Conservation (phyloP, 1,140 invertebrate species). For the Bicyclus anynana region DNA sequence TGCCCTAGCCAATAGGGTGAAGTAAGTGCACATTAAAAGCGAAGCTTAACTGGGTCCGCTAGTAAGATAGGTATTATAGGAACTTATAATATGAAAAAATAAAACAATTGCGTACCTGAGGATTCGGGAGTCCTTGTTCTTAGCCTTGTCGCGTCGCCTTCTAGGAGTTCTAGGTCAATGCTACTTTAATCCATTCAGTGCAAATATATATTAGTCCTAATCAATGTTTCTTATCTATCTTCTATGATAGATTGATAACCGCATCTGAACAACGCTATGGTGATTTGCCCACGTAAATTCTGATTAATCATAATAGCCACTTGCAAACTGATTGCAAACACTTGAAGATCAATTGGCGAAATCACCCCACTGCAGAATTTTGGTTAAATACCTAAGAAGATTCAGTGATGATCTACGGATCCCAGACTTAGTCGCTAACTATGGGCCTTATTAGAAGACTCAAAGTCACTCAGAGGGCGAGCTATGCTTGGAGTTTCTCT, state of each 20-base stretch:
- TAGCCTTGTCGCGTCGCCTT: not conserved
- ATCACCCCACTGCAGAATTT: not conserved
- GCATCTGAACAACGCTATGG: not conserved
- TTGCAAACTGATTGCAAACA: slow-evolving; percentile 7
- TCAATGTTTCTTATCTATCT: slow-evolving; percentile 1
- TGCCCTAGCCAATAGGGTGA: too few relatives aligned
- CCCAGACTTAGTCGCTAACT: too few relatives aligned
- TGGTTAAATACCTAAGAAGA: too few relatives aligned
- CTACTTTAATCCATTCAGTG: not conserved
- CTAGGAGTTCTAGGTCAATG: not conserved
- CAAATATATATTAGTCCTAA: slow-evolving; percentile 4
- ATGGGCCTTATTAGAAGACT: too few relatives aligned
- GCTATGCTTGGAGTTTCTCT: too few relatives aligned
- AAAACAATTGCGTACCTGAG: not conserved
- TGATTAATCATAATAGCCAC: not conserved
- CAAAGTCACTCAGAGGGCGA: too few relatives aligned
- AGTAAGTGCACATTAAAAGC: too few relatives aligned
- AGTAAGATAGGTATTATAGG: too few relatives aligned
- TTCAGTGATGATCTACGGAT: too few relatives aligned
- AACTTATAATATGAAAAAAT: not conserved
- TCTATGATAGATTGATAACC: slow-evolving; percentile 12
- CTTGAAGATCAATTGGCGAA: slow-evolving; percentile 10
- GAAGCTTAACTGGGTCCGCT: too few relatives aligned
- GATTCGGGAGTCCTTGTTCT: not conserved
- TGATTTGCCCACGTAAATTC: slow-evolving; percentile 7